phyloP scores from a whole-genome alignment of 2,797 vertebrate species.

The Spinus olivaceus region DNA sequence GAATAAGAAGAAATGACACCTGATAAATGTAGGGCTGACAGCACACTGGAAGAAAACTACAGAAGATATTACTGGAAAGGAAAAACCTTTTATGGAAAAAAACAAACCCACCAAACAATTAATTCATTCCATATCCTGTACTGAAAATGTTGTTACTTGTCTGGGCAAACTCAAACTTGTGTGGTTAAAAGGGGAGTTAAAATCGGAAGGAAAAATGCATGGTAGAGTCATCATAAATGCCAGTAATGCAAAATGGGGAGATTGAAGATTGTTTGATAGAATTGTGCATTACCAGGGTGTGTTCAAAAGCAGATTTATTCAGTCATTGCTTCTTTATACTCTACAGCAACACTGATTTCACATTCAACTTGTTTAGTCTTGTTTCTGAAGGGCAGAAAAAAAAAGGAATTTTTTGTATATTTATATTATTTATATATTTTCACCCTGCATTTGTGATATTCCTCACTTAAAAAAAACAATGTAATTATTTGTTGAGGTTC shows the following conservation, averaged over 20 bases:
- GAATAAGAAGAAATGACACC: not conserved
- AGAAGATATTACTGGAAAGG: not conserved
- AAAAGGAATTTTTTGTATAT: not conserved
- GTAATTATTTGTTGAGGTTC: not conserved
- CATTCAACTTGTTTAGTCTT: constrained; percentile 21
- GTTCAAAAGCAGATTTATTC: constrained; percentile 55
- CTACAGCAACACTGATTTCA: not conserved
- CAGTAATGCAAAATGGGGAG: constrained; percentile 46
- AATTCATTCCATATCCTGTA: not conserved
- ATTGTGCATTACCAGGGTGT: constrained; percentile 56
- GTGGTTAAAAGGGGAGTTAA: constrained; percentile 37
- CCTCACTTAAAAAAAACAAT: not conserved
- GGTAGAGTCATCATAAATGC: constrained; percentile 27
- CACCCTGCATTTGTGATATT: not conserved
- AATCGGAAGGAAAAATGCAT: constrained; percentile 16
- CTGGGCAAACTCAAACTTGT: constrained; percentile 45
- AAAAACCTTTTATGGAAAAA: constrained; percentile 13
- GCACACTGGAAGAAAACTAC: not conserved
- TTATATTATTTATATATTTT: not conserved
- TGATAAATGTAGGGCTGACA: not conserved
- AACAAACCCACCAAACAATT: constrained; percentile 1
- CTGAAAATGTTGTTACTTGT: constrained; percentile 50
- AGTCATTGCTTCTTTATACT: constrained; percentile 21
- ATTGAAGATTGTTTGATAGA: constrained; percentile 19
- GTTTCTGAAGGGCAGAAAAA: not conserved